Evolutionary conservation across 2,797 vertebrate species (phyloP).

Genomic region (Hybognathus amarus): DNA sequence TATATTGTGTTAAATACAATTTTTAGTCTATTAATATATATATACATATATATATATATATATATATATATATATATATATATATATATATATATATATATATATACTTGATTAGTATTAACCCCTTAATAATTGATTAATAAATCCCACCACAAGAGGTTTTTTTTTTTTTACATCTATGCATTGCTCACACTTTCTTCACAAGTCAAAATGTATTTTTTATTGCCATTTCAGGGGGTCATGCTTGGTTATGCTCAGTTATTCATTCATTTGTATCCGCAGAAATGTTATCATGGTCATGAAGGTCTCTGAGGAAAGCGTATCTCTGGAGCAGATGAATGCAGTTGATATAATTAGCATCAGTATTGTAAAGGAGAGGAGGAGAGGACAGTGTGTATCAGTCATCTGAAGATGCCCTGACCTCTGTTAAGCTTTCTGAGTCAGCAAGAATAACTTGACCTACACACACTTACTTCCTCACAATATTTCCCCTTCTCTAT

Average conservation of each 20-base stretch:
- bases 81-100: not conserved
- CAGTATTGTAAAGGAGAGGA: constrained; percentile 35
- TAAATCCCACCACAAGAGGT: not conserved
- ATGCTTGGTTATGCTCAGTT: not conserved
- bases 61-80: too few relatives aligned
- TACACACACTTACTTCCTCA: constrained; percentile 48
- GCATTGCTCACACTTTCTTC: not conserved
- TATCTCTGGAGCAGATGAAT: constrained; percentile 44
- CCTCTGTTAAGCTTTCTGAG: constrained; percentile 58
- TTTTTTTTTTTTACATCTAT: not conserved
- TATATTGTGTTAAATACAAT: not conserved
- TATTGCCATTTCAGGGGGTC: constrained; percentile 11
- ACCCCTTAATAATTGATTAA: not conserved
- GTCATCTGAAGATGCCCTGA: constrained; percentile 56
- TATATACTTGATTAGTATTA: not conserved
- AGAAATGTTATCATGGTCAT: not conserved
- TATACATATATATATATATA: too few relatives aligned
- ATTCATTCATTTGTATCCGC: constrained; percentile 13
- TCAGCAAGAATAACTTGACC: constrained; percentile 58
- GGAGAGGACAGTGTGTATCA: constrained; percentile 55
- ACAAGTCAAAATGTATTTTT: not conserved
- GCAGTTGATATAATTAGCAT: constrained; percentile 48
- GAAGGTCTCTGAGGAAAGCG: constrained; percentile 19
- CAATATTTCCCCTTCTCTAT: not conserved
- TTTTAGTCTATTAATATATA: not conserved